phyloP scores from a whole-genome alignment of 2,888 invertebrate genomes.

The Philereme vetulata region DNA sequence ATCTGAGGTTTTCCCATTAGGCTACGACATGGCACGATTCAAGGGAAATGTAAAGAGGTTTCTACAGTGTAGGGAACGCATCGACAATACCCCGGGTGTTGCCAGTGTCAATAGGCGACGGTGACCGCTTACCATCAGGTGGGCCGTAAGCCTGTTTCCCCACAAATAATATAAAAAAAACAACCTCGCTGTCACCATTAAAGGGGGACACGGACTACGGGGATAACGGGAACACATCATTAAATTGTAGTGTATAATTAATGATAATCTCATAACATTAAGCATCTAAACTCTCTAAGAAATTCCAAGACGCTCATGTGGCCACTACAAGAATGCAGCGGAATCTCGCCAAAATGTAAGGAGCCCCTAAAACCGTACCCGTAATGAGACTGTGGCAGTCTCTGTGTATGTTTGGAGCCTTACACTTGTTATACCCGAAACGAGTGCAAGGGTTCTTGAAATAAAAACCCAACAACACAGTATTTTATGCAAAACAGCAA shows the following conservation, averaged over 20 bases:
- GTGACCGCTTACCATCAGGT: too few relatives aligned
- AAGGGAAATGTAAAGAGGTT: too few relatives aligned
- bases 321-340: constrained; percentile 12
- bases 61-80: too few relatives aligned
- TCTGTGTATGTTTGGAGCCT: constrained; percentile 28
- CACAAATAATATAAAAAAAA: too few relatives aligned
- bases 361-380: constrained; percentile 7
- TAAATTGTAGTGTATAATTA: background rate
- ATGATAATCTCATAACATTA: background rate
- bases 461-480: constrained; percentile 45
- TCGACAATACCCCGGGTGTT: too few relatives aligned
- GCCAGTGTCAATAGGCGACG: too few relatives aligned
- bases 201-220: too few relatives aligned
- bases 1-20: too few relatives aligned
- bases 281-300: background rate
- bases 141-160: too few relatives aligned
- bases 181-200: too few relatives aligned
- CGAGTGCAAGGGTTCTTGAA: constrained; percentile 56
- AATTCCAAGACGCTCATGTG: background rate
- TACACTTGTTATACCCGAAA: constrained; percentile 55
- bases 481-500: constrained; percentile 35
- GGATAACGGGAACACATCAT: too few relatives aligned
- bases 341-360: constrained; percentile 5
- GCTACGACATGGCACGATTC: too few relatives aligned
- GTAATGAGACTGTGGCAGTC: constrained; percentile 30